Evolutionary conservation across 2,797 vertebrate genomes (phyloP).

Genomic region (Enteromius anoplus): DNA sequence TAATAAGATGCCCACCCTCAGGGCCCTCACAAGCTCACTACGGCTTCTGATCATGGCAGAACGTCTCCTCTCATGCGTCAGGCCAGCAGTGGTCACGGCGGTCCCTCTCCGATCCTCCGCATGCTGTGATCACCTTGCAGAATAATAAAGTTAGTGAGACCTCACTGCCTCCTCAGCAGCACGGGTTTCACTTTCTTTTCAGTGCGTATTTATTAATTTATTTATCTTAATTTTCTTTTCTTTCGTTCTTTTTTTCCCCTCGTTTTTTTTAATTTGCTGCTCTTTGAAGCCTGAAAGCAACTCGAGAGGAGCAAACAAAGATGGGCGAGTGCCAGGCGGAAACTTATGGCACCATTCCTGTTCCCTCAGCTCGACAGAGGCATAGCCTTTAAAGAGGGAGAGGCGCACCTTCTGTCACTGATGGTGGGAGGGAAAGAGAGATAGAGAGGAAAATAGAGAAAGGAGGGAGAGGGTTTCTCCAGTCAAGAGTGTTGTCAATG

Average conservation of each 20-base stretch:
- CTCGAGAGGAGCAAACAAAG: slow-evolving; percentile 80
- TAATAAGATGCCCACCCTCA: slow-evolving; percentile 52
- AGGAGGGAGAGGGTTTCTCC: slow-evolving; percentile 48
- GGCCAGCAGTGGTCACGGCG: slow-evolving; percentile 55
- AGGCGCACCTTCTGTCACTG: slow-evolving; percentile 69
- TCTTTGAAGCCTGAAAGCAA: slow-evolving; percentile 85
- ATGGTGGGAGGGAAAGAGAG: slow-evolving; percentile 58
- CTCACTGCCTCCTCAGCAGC: slow-evolving; percentile 73
- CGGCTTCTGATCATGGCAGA: slow-evolving; percentile 35
- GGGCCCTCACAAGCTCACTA: slow-evolving; percentile 41
- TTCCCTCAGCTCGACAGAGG: slow-evolving; percentile 77
- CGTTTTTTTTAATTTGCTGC: slow-evolving; percentile 73
- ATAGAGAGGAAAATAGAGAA: background rate
- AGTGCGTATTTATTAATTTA: slow-evolving; percentile 57
- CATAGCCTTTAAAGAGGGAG: slow-evolving; percentile 78
- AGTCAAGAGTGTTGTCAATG: slow-evolving; percentile 58
- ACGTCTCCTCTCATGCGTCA: slow-evolving; percentile 47
- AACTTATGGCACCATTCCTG: slow-evolving; percentile 84
- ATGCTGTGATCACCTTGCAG: slow-evolving; percentile 80
- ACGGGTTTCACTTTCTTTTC: slow-evolving; percentile 48
- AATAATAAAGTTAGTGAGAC: slow-evolving; percentile 84
- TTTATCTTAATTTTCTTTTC: slow-evolving; percentile 44
- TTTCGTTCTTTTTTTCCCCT: slow-evolving; percentile 4
- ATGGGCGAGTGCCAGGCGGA: slow-evolving; percentile 81
- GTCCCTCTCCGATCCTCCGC: slow-evolving; percentile 64